These are phyloP conservation scores for Athetis lepigone DNA, from an alignment of 2,888 invertebrate species.

Conservation along the genomic window DNA sequence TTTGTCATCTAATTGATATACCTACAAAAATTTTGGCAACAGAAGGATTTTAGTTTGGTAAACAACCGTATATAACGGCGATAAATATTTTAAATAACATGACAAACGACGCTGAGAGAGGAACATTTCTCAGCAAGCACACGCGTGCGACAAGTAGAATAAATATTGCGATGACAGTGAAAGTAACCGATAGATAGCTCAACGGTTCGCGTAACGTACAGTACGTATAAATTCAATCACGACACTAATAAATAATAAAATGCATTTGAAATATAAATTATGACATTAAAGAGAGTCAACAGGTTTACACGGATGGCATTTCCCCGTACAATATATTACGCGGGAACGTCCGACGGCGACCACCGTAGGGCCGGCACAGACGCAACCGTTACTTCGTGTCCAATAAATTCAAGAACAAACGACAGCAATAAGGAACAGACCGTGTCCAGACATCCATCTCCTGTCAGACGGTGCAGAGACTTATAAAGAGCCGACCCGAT, in stretches of 20 bases:
- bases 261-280: slow-evolving; percentile 77
- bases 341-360: slow-evolving; percentile 69
- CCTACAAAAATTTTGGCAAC: slow-evolving; percentile 56
- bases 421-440: slow-evolving; percentile 84
- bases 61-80: slow-evolving; percentile 44
- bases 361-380: slow-evolving; percentile 72
- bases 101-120: slow-evolving; percentile 34
- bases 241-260: slow-evolving; percentile 67
- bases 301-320: slow-evolving; percentile 78
- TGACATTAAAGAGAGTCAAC: slow-evolving; percentile 78
- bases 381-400: slow-evolving; percentile 86
- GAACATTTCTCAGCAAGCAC: slow-evolving; percentile 37
- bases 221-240: slow-evolving; percentile 73
- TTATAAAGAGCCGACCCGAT: slow-evolving; percentile 75
- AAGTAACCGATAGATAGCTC: slow-evolving; percentile 59
- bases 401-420: slow-evolving; percentile 88
- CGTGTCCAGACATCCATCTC: slow-evolving; percentile 83
- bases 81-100: slow-evolving; percentile 46
- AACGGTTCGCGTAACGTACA: slow-evolving; percentile 53
- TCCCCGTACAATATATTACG: slow-evolving; percentile 78
- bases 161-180: slow-evolving; percentile 64
- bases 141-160: slow-evolving; percentile 45
- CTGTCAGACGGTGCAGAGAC: slow-evolving; percentile 75
- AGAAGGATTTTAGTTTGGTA: slow-evolving; percentile 40
- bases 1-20: slow-evolving; percentile 63